Evolutionary conservation across 2,113 vertebrate species (phyloP), one percentile per base, ranked within the genome.

Genomic region (Paramormyrops kingsleyae): DNA sequence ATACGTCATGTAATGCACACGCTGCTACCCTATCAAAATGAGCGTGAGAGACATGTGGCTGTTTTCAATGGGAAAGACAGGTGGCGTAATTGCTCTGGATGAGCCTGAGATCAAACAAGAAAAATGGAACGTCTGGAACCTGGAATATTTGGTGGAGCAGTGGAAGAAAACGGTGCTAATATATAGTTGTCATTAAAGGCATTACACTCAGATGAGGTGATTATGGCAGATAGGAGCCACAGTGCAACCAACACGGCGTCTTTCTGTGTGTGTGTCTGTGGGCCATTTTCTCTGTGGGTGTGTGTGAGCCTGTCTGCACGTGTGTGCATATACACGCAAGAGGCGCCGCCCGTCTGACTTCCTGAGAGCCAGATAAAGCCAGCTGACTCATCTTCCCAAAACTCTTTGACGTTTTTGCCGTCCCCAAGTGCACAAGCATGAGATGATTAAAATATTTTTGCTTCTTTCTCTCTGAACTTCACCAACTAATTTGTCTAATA

Each of bases 121-220:
- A 27, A 44, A 24, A 39, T 62, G 31, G 49, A 27, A 53, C 46
- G 74, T 12, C 49, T 42, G 74, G 49, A 56, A 27, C n/a, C 44
- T 13, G 44, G 49, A 31, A 50, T n/a, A 27, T 87, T 21, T 17
- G 9, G 27, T 17, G 17, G 27, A 52, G n/a, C 21, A 13, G 83
- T 4, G 15, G 42, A 50, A 85, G 83, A 49, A 85, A 50, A 13
- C 0, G 15, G 47, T 4, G 47, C 4, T 88, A 88, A 88, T 77
- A 70, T 88, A 70, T 88, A 50, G 52, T 24, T 31, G 49, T 39
- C 19, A 89, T 83, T 31, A 89, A 83, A 83, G 87, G 46, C 4
- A 53, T 83, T n/a, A 44, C 35, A 53, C n/a, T 27, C 66, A 80
- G 31, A 31, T 31, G 27, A 53, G n/a, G 31, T 21, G 24, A 39